phyloP scores from a whole-genome alignment of 2,113 vertebrate genomes.

The Malaclemys terrapin region DNA sequence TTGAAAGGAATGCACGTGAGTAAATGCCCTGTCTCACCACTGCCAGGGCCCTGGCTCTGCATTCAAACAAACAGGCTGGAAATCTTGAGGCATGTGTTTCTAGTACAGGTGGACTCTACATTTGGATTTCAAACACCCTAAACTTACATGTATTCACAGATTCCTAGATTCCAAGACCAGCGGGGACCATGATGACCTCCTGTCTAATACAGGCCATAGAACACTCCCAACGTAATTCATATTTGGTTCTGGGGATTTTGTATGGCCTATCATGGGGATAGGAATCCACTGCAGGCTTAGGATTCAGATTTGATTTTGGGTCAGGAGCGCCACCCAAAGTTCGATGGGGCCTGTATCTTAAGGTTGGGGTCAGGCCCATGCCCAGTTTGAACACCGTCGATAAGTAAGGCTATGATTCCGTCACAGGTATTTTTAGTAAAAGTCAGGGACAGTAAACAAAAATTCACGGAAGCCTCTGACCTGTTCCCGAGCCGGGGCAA shows the following conservation, averaged over 20 bases:
- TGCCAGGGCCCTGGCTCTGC: not conserved
- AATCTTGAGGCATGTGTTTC: not conserved
- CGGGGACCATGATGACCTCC: not conserved
- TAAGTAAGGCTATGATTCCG: not conserved
- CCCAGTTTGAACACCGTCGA: not conserved
- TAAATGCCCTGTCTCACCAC: not conserved
- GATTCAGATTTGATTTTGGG: not conserved
- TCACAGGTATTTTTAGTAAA: not conserved
- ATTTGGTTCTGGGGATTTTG: not conserved
- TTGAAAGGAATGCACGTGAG: not conserved
- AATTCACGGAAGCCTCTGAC: too few relatives aligned
- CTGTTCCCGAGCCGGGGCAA: too few relatives aligned
- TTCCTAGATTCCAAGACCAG: not conserved
- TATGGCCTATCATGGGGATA: not conserved
- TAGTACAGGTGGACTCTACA: fast-evolving
- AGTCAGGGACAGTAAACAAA: too few relatives aligned
- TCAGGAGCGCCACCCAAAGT: not conserved
- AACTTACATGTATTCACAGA: not conserved
- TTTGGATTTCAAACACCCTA: not conserved
- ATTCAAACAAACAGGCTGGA: not conserved
- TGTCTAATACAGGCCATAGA: not conserved
- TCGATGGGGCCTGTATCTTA: not conserved
- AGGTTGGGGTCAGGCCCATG: not conserved
- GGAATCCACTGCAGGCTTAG: not conserved
- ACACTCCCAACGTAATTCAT: not conserved